A percentile compares a stretch with the other conserved stretches of the same genome.
These are phyloP conservation scores for Chiridota heheva DNA, from an alignment of 35 echinoderm and acorn worm species.

Conservation along the genomic window DNA sequence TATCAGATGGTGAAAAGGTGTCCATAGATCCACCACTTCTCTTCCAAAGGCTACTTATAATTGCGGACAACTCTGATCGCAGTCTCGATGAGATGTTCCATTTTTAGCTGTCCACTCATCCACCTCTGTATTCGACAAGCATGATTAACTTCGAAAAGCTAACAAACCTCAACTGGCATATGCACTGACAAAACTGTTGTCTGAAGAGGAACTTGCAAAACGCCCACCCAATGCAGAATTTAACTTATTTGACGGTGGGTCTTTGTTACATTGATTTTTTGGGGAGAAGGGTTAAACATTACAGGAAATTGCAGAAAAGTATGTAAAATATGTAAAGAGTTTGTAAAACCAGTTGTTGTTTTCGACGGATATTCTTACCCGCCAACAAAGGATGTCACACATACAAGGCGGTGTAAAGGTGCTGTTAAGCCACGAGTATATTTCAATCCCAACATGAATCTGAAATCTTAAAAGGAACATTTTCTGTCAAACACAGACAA, in stretches of 20 bases:
- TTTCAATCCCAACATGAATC: neutral
- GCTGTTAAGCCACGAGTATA: neutral
- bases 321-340: neutral
- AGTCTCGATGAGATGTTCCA: neutral
- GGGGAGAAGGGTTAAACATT: too few species aligned
- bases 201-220: neutral
- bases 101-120: neutral
- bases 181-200: neutral
- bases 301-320: neutral
- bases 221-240: neutral
- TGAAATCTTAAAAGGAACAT: neutral
- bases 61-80: constrained; percentile 10
- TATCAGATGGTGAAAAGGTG: constrained; percentile 21
- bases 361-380: neutral
- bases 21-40: constrained; percentile 13
- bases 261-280: constrained; percentile 15
- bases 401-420: neutral
- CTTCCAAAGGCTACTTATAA: constrained; percentile 20
- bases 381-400: neutral
- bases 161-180: constrained; percentile 25
- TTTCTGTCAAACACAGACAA: neutral
- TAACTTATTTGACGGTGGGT: constrained; percentile 11
- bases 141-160: neutral
- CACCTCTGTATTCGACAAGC: neutral
- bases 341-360: neutral